Conservation (phyloP, 2,797 vertebrate species). For the Scomberomorus guttatus region DNA sequence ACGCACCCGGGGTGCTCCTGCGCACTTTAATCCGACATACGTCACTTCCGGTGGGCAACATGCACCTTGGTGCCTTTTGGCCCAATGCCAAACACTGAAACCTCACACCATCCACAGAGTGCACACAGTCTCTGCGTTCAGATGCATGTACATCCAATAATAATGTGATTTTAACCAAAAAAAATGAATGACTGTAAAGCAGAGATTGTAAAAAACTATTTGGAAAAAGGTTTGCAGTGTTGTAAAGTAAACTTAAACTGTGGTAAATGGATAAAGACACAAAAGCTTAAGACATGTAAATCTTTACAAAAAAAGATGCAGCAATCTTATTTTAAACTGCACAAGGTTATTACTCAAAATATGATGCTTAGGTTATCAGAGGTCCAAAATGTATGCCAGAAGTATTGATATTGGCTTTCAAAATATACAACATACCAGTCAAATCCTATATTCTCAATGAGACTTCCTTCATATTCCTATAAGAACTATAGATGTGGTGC, state of each 20-base stretch:
- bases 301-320: too few species aligned
- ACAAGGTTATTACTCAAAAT: background rate
- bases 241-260: background rate
- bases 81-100: background rate
- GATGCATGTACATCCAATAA: background rate
- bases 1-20: background rate
- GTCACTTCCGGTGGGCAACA: constrained; percentile 61
- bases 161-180: background rate
- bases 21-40: constrained; percentile 2
- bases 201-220: too few species aligned
- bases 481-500: too few species aligned
- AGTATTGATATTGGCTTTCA: background rate
- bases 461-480: background rate
- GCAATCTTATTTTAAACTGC: background rate
- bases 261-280: background rate
- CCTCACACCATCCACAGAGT: accelerated
- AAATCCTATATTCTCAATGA: background rate
- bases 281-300: too few species aligned
- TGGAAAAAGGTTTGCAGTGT: background rate
- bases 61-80: background rate
- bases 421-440: background rate
- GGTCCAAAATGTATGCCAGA: background rate
- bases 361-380: background rate
- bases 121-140: background rate
- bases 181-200: background rate